Conservation (phyloP, 2,888 invertebrate species). For the Agrochola circellaris region DNA sequence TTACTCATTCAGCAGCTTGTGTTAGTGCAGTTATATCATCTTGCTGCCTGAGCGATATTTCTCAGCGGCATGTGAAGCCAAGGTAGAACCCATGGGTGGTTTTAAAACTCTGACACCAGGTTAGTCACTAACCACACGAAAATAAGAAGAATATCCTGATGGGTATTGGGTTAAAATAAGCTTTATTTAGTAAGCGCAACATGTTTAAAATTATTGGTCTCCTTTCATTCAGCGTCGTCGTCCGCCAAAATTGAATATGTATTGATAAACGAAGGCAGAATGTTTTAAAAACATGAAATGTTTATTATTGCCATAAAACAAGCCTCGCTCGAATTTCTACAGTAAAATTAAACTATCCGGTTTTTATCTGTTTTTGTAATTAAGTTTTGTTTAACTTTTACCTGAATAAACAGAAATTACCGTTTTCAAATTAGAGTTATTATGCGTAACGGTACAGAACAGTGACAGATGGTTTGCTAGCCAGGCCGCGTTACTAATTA, state of each 20-base stretch:
- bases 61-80: too few species aligned
- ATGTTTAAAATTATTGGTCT: not conserved
- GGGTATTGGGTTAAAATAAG: not conserved
- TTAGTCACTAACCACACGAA: too few species aligned
- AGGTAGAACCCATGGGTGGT: too few species aligned
- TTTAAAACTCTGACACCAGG: too few species aligned
- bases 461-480: constrained; percentile 58
- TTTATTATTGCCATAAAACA: constrained; percentile 22
- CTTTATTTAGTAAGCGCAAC: not conserved
- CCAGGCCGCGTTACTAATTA: constrained; percentile 65
- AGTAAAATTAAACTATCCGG: constrained; percentile 9
- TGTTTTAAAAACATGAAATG: constrained; percentile 43
- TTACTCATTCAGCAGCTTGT: not conserved
- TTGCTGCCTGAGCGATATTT: too few species aligned
- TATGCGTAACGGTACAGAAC: constrained; percentile 23
- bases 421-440: constrained; percentile 23
- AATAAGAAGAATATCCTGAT: too few species aligned
- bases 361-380: constrained; percentile 32
- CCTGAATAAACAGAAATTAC: constrained; percentile 8
- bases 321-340: constrained; percentile 16
- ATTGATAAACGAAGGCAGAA: not conserved
- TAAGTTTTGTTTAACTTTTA: constrained; percentile 15
- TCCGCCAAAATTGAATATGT: not conserved
- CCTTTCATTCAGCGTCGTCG: not conserved
- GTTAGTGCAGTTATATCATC: not conserved